A percentile compares a stretch with the other conserved stretches of the same genome.
Conservation (phyloP, 2,888 invertebrate species). For the Xestia xanthographa region DNA sequence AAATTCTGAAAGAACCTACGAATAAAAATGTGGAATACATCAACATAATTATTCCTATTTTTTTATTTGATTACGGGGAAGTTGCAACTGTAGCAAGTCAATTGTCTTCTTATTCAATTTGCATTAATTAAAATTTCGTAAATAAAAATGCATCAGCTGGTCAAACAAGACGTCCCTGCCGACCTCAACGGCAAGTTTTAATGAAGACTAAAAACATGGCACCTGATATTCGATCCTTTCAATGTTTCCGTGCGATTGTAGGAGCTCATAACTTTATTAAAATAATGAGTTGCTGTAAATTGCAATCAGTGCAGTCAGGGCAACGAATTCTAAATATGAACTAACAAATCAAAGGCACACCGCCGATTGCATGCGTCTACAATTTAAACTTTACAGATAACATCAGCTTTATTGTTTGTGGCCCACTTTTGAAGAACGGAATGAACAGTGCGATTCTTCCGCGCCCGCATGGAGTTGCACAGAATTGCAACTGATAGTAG, state of each 20-base stretch:
- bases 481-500: neutral
- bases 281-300: slow-evolving; percentile 16
- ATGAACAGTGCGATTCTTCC: neutral
- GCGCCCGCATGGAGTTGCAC: neutral
- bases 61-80: neutral
- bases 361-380: neutral
- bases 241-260: slow-evolving; percentile 2
- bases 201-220: slow-evolving; percentile 22
- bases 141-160: slow-evolving; percentile 16
- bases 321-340: slow-evolving; percentile 39
- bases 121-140: neutral
- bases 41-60: neutral
- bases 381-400: slow-evolving; percentile 1
- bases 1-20: neutral
- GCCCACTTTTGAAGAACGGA: neutral
- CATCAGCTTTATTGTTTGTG: neutral
- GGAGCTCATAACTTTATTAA: slow-evolving; percentile 41
- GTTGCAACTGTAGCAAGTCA: neutral
- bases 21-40: neutral
- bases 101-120: neutral
- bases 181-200: neutral
- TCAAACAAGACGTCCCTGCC: slow-evolving; percentile 1
- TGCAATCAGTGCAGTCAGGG: slow-evolving; percentile 19
- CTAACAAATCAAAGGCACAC: slow-evolving; percentile 14
- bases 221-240: slow-evolving; percentile 28